Base-by-base conservation (phyloP, 2,113 vertebrate species). In the Rana temporaria region DNA sequence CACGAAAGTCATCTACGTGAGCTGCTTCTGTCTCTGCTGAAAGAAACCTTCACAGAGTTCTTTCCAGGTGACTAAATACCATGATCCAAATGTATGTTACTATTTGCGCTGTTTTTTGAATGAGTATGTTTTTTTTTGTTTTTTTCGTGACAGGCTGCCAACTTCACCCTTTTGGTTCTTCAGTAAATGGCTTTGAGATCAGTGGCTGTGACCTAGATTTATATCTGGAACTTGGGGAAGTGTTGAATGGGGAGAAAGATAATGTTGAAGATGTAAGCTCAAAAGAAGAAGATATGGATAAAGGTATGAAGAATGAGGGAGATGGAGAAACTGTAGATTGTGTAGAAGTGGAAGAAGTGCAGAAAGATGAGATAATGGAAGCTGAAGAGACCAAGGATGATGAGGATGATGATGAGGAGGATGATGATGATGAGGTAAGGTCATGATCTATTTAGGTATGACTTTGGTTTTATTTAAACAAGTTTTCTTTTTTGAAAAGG, bases 151-250 rank as follows among this genome's bases (percentile, higher is more conserved):
- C 89, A 98, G 96, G 95, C 80, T 96, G 96, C 72, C 90, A 92
- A 81, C 86, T 98, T 78, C 84, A 93, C 15, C 94, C 94, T 0
- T 98, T 98, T 18, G 97, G 97, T 59, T 98, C 97, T 4, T 97
- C 96, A 0, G 88, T 96, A 78, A 98, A 98, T 24, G 93, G 92
- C 0, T 97, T 98, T 14, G 95, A 95, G 0, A 85, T 95, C 78
- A 96, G 93, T 18, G 94, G 94, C 74, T 98, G 97, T 66, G 97
- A 98, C 76, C 82, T 98, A 3, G 97, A 98, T 89, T 92, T 98
- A 67, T 94, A 96, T 83, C 87, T 98, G 85, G 96, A 97, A 70
- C 88, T 98, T 70, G 95, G 96, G 26, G 80, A 82, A n/a, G 59
- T 71, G 3, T 15, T 6, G 5, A 26, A 62, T 6, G 6, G 5